Base-by-base conservation (phyloP, 2,113 vertebrate species). In the Catharus bicknelli region DNA sequence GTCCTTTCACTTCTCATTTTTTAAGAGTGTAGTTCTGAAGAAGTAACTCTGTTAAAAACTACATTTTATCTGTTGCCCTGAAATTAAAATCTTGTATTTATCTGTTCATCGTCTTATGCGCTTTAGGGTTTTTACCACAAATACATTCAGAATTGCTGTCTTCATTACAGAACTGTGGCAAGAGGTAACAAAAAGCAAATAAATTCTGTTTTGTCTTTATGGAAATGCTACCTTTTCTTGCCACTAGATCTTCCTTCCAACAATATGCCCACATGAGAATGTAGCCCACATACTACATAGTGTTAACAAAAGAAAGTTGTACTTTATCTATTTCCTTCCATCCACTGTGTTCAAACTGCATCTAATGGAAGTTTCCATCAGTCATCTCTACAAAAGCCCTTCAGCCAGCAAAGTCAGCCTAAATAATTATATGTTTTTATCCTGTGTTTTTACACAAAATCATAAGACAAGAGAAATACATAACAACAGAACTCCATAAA, bases 81-180 rank as follows among this genome's bases (percentile, higher is more conserved):
- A 70, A 86, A 94, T 90, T 55, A 90, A 87, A 70, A 66, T 53
- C n/a, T 83, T 66, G 10, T 67, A 48, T 86, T 95, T 90, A 55
- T 75, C 54, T 80, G 18, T 70, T 83, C 15, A 12, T 51, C 0
- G 0, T 50, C 19, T 93, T 36, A 84, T 0, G 0, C 11, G 21
- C 43, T 90, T 21, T 58, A 86, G 26, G 40, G 59, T 12, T 88
- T 85, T 47, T 68, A 45, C 30, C 72, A 42, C 20, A 91, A 63
- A 88, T 47, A 70, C 25, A 64, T 62, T 63, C n/a, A 25, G 25
- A 72, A 27, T 38, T 83, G 79, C 83, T 90, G 16, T 72, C 38
- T 73, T 8, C 43, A 36, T 79, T 62, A 59, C 2, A 42, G 16
- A 82, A 34, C 16, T 79, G 34, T 73, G 21, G 27, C 34, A 93